Base-by-base conservation (phyloP, 2,888 invertebrate genomes). In the Boloria euphrosyne region DNA sequence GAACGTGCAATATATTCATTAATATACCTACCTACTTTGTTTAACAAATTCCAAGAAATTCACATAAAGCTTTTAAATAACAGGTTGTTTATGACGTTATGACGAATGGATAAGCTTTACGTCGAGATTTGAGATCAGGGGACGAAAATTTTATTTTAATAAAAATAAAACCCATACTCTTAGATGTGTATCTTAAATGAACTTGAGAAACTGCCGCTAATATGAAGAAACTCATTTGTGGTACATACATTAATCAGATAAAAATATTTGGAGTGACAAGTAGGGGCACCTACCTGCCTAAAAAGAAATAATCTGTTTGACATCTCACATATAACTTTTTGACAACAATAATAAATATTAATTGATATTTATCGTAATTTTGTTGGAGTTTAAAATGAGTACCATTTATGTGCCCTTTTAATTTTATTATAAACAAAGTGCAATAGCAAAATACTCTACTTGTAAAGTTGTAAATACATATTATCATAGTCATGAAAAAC, bases 131-230 rank as follows among this genome's bases (percentile, higher is more conserved):
- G 47, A 46, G 46, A 60, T 63, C 64, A 54, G 58, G 59, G 67
- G 65, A 64, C 58, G 44, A 61, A 65, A 67, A 63, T 67, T 67
- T 60, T 65, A 65, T 65, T 59, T 67, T 65, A 57, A 63, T 57
- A 70, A 55, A 63, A 66, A 50, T 55, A 65, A 65, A 66, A 66
- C 17, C 50, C 52, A 57, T 77, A 75, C 75, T 69, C 73, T 72
- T 71, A 75, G 84, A 86, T 84, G 80, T 69, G 74, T 70, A 84
- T 85, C 84, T 82, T 74, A 78, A 82, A 78, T 80, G 79, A 80
- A 81, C 80, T 78, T 80, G 77, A 81, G 82, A 84, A 82, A 85
- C 76, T 82, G 78, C 78, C 74, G 75, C 76, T 77, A 78, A 76
- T 78, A 83, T 83, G 83, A 74, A 75, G 76, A 50, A 57, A 65